phyloP scores from a whole-genome alignment of 2,113 vertebrate genomes.

The Sander vitreus region DNA sequence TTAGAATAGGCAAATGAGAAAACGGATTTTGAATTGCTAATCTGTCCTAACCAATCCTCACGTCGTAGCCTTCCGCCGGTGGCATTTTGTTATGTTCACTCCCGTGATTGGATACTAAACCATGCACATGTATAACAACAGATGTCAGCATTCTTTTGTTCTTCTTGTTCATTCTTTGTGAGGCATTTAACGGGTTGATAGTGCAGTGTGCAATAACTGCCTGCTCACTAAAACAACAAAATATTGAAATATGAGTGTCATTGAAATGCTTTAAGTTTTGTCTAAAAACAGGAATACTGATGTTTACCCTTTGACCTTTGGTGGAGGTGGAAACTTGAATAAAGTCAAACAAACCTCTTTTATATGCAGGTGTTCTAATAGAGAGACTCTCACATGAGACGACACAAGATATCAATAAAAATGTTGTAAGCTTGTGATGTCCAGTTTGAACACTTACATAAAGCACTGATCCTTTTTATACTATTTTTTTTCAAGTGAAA shows the following conservation, averaged over 20 bases:
- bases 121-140: neutral
- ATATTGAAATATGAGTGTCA: neutral
- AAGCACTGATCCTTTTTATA: neutral
- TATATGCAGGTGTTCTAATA: neutral
- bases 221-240: neutral
- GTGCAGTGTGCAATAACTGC: neutral
- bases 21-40: neutral
- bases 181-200: constrained; percentile 7
- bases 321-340: neutral
- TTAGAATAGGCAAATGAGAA: neutral
- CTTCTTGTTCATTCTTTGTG: too few relatives aligned
- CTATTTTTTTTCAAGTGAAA: constrained; percentile 18
- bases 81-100: neutral
- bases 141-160: neutral
- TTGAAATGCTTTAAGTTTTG: neutral
- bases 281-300: neutral
- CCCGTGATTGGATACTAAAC: neutral
- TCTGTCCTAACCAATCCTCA: neutral
- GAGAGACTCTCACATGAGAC: neutral
- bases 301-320: neutral
- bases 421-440: neutral
- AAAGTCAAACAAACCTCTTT: neutral
- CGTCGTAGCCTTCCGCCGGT: accelerated
- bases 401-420: neutral
- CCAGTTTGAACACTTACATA: neutral